Conservation (phyloP, 2,797 vertebrate genomes). For the Gallinago solitaria region DNA sequence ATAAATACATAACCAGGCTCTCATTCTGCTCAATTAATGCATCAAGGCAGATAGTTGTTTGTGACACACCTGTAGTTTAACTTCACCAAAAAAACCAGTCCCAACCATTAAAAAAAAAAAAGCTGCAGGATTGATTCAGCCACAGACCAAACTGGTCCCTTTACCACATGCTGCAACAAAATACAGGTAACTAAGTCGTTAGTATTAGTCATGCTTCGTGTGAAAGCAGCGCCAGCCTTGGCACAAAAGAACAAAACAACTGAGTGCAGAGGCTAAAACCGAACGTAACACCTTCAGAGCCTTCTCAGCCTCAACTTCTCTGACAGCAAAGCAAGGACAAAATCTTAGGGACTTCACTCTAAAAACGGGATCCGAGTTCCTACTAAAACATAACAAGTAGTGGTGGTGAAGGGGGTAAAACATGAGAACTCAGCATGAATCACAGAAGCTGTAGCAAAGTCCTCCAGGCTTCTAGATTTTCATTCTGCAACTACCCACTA, state of each 20-base stretch:
- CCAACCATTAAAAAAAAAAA: neutral
- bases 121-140: slow-evolving; percentile 33
- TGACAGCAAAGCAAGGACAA: neutral
- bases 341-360: neutral
- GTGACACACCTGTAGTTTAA: neutral
- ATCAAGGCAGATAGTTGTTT: neutral
- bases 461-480: neutral
- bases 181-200: neutral
- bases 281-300: neutral
- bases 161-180: slow-evolving; percentile 13
- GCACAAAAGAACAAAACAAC: slow-evolving; percentile 32
- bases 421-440: neutral
- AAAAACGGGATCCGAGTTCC: neutral
- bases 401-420: neutral
- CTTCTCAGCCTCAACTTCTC: neutral
- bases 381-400: neutral
- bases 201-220: slow-evolving; percentile 43
- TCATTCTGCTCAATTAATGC: neutral
- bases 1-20: neutral
- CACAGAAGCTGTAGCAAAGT: neutral
- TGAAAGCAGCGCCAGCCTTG: neutral
- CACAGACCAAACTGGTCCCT: slow-evolving; percentile 62
- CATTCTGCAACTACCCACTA: neutral
- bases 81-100: slow-evolving; percentile 1
- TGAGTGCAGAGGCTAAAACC: slow-evolving; percentile 30